These are phyloP conservation scores for Schizopygopsis pylzovi DNA, from an alignment of 2,797 vertebrate genomes.

Conservation along the genomic window DNA sequence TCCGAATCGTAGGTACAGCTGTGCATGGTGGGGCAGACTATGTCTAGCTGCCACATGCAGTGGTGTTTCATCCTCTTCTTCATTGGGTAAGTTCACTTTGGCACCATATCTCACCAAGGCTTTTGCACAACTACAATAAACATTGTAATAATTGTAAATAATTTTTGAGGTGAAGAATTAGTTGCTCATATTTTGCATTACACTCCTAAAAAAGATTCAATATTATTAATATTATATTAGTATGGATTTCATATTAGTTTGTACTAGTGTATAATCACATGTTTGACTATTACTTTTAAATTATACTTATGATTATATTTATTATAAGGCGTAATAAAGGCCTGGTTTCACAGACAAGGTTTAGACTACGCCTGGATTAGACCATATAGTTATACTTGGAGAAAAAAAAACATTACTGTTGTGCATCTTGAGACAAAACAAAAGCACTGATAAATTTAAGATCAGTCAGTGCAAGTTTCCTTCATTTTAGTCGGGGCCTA, in stretches of 20 bases:
- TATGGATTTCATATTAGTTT: background rate
- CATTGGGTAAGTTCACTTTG: slow-evolving; percentile 61
- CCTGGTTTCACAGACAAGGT: no score
- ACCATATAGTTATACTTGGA: no score
- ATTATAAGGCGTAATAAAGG: background rate
- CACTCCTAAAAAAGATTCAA: background rate
- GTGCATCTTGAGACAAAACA: no score
- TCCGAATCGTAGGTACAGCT: slow-evolving; percentile 73
- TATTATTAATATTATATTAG: background rate
- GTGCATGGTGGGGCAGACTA: slow-evolving; percentile 69
- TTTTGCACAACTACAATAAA: slow-evolving; percentile 72
- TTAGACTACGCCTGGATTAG: no score
- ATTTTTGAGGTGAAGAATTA: background rate
- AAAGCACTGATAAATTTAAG: no score
- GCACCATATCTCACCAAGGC: slow-evolving; percentile 76
- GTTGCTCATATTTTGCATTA: background rate
- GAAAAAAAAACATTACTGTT: no score
- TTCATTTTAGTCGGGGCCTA: no score
- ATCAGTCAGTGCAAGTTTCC: no score
- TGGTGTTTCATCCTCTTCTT: slow-evolving; percentile 68
- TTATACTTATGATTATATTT: background rate
- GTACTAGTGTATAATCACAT: background rate
- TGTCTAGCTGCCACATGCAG: slow-evolving; percentile 76
- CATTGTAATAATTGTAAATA: background rate
- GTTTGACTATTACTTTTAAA: background rate